Evolutionary conservation across 2,797 vertebrate genomes (phyloP), one percentile per base, ranked within the genome.

Genomic region (Takifugu rubripes): DNA sequence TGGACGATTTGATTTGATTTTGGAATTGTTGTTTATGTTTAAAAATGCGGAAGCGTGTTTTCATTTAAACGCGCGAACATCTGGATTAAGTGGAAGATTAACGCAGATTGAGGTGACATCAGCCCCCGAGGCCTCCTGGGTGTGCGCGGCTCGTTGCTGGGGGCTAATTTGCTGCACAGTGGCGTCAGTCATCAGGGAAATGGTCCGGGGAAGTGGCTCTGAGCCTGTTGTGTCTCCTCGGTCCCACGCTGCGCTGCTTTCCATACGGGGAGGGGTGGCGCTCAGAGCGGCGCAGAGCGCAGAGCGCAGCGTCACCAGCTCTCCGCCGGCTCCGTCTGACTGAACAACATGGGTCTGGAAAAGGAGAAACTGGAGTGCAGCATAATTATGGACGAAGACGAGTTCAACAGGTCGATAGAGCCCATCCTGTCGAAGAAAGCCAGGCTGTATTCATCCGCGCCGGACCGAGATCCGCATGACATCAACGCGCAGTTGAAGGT

Each of bases 401-500:
- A 89, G 63, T 91, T 90, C 68, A 89, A 83, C 74, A 81, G 86
- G 15, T 89, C 90, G 1, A 90, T 90, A 21, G 89, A 89, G 26
- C 90, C 91, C 2, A 89, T 92, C 16, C 75, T 90, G n/a, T 83
- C 57, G 0, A 89, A 90, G 60, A 87, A 89, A 2, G 83, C 87
- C 59, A 91, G 90, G 52, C 52, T 63, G 25, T 70, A 68, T n/a
- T 15, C 61, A 5, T 78, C 83, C 1, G 65, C 17, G 8, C 76
- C 52, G 43, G 90, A 93, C 49, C 87, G 95, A 50, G 96, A 97
- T 67, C 93, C 93, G 0, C 73, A 74, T 50, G 77, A 86, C 6
- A 77, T 94, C 45, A 96, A 96, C 88, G 74, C 89, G 49, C 92
- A 95, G 61, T 77, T 98, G 48, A 90, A 95, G 94, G 96, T 96